These are phyloP conservation scores for Antitype chi DNA, from an alignment of 2,888 invertebrate species.

Conservation along the genomic window DNA sequence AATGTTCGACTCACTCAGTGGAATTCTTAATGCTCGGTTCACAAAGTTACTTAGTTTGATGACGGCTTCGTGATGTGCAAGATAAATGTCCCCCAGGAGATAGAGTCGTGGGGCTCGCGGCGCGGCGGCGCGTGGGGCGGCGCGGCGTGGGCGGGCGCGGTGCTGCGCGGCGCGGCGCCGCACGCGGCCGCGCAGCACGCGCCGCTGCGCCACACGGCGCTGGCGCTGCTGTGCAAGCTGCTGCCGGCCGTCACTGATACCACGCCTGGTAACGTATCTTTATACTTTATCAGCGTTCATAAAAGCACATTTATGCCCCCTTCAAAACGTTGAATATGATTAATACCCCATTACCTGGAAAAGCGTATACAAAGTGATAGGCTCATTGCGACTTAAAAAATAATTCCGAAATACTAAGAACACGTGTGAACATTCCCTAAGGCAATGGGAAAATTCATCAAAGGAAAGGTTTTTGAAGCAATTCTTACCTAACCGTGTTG, in stretches of 20 bases:
- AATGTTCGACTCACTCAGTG: no score
- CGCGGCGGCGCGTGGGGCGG: slow-evolving; percentile 89
- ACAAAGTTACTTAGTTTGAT: no score
- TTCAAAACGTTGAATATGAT: neutral
- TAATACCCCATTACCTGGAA: neutral
- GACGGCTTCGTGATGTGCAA: no score
- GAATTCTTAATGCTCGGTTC: no score
- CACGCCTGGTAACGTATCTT: slow-evolving; percentile 71
- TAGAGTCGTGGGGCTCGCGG: slow-evolving; percentile 85
- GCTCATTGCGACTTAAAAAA: neutral
- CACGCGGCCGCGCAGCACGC: slow-evolving; percentile 86
- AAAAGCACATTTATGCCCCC: neutral
- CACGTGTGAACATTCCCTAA: no score
- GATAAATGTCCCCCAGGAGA: slow-evolving; percentile 73
- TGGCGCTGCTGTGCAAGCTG: slow-evolving; percentile 91
- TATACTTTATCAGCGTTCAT: neutral
- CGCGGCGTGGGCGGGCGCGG: slow-evolving; percentile 68
- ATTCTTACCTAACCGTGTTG: neutral
- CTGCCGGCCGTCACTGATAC: slow-evolving; percentile 82
- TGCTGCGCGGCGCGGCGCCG: slow-evolving; percentile 88
- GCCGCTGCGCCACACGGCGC: slow-evolving; percentile 92
- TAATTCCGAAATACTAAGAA: neutral
- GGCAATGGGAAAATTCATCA: neutral
- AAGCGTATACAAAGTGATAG: neutral
- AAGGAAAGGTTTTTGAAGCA: neutral